Evolutionary conservation across 2,797 vertebrate genomes (phyloP), one percentile per base, ranked within the genome.

Genomic region (Atherinosoma microstoma): DNA sequence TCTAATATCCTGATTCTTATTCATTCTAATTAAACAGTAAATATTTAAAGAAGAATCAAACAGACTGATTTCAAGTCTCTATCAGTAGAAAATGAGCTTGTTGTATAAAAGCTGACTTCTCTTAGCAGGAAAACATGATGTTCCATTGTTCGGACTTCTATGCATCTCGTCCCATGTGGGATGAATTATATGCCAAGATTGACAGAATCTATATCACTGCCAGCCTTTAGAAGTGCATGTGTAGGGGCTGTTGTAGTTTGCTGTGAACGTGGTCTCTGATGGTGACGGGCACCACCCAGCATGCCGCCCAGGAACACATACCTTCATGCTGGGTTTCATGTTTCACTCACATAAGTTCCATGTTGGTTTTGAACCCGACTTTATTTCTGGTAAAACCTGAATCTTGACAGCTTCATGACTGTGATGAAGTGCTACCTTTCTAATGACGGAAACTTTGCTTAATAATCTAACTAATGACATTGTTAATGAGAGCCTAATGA

Each of bases 161-260:
- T 10, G 7, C 62, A 53, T 40, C 63, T 75, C 67, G 36, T 67
- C 73, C 75, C 66, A 80, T 79, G 78, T 79, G 45, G 66, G 64
- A 77, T 76, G 78, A 67, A 73, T 73, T 76, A 73, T 78, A 78
- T 65, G 62, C 70, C 15, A 20, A 75, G 63, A 73, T 78, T 54
- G 64, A 58, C 34, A 42, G 36, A 58, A 30, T 68, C 73, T 84
- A 76, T 67, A 76, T 84, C 72, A 82, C 72, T 80, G 68, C 75
- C 57, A 71, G 54, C 70, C 72, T 71, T 86, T 70, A 59, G 64
- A 76, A 74, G 58, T 84, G 78, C 80, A 68, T 79, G 75, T 72
- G 73, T 42, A 47, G 73, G 68, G 47, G 49, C 75, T 20, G n/a
- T 65, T 70, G 72, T 64, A 67, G 81, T 75, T 80, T 45, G 15